These are phyloP conservation scores for Periplaneta americana DNA, from an alignment of 1,140 invertebrate genomes.

Conservation along the genomic window DNA sequence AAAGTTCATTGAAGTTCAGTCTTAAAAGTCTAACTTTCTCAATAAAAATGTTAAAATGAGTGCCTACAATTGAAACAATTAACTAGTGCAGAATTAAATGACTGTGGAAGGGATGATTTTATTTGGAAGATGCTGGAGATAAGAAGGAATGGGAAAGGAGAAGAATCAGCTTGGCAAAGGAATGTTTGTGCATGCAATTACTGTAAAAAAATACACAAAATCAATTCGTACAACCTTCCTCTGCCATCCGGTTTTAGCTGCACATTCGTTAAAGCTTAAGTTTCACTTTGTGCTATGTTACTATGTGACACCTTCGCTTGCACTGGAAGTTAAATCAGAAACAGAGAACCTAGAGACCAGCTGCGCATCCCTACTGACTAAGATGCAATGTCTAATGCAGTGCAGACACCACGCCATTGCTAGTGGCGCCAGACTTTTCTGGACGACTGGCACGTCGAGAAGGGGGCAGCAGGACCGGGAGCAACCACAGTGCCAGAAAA, in stretches of 20 bases:
- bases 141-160: too few species aligned
- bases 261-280: not conserved
- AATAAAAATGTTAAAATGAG: not conserved
- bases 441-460: not conserved
- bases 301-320: not conserved
- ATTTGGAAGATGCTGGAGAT: not conserved
- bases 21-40: not conserved
- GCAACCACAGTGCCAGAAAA: conserved; percentile 43
- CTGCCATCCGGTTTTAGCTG: not conserved
- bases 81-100: too few species aligned
- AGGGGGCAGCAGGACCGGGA: conserved; percentile 35
- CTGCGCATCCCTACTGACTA: not conserved
- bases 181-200: not conserved
- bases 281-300: not conserved
- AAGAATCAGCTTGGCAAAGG: not conserved
- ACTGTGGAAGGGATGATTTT: not conserved
- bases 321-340: too few species aligned
- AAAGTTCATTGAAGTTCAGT: not conserved
- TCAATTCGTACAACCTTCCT: not conserved
- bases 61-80: too few species aligned
- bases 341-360: not conserved
- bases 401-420: not conserved
- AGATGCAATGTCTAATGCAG: not conserved
- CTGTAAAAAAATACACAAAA: not conserved
- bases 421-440: not conserved